Evolutionary conservation across 2,888 invertebrate genomes (phyloP), one percentile per base, ranked within the genome.

Genomic region (Yponomeuta evonymella): DNA sequence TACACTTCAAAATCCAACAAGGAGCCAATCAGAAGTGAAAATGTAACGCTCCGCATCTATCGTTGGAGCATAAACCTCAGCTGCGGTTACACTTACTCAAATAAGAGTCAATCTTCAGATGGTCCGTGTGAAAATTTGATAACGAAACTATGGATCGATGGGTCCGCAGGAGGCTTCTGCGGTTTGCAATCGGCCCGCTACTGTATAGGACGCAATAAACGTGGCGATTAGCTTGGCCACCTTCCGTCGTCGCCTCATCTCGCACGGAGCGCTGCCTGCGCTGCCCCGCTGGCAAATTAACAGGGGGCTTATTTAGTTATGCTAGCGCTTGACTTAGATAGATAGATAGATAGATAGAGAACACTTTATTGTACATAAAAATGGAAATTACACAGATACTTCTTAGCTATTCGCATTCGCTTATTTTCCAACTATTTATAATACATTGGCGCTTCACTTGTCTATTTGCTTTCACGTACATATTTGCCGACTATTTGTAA

Each of bases 101-200:
- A 91, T 92, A 92, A 58, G 89, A 91, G 88, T 88, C 90, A 88
- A 91, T 91, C 90, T 91, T 84, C 89, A 85, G 85, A 79, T 83
- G 84, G 83, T 80, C 83, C 90, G 91, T 92, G 91, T 92, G 91
- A 92, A 92, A 92, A 91, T 90, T 92, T 90, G 91, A 91, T 91
- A 90, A 90, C 90, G 84, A 88, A 90, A 84, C 89, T 87, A 89
- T 86, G 84, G 89, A 90, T 88, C 51, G 51, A 58, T 58, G 51
- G 51, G 51, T 58, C 51, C 51, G 51, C 51, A 58, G 51, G 51
- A 58, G 51, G 51, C 15, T 15, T 15, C 51, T 58, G 51, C 51
- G 51, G 51, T 58, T 58, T 58, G 51, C 51, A 58, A 58, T 58
- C 51, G 81, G 84, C 82, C 82, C 83, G 90, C 90, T 89, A 89